A percentile compares a stretch with the other conserved stretches of the same genome.
Evolutionary conservation across 2,113 vertebrate genomes (phyloP).

Genomic region (Monarcha castaneiventris): DNA sequence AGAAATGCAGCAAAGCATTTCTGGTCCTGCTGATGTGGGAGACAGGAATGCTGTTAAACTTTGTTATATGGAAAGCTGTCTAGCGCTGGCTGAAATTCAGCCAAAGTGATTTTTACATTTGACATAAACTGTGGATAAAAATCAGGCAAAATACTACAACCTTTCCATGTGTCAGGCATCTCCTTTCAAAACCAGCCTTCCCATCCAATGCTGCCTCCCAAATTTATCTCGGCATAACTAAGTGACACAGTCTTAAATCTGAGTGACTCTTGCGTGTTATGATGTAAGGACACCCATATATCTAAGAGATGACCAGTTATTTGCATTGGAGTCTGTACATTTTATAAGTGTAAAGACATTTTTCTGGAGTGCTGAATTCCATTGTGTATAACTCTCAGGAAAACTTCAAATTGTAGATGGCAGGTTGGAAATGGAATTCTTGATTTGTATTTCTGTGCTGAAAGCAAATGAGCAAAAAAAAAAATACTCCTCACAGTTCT

Average conservation of each 20-base stretch:
- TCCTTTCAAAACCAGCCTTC: not conserved
- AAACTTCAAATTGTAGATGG: not conserved
- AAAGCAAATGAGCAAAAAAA: not conserved
- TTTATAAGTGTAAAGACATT: not conserved
- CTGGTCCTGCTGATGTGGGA: not conserved
- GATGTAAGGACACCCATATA: not conserved
- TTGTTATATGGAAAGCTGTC: not conserved
- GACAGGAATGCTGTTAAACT: not conserved
- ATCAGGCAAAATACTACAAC: not conserved
- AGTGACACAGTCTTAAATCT: not conserved
- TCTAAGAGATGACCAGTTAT: not conserved
- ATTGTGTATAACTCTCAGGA: not conserved
- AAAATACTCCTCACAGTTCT: not conserved
- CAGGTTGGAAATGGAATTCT: not conserved
- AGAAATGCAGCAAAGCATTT: not conserved
- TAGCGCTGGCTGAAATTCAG: not conserved
- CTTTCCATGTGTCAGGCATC: not conserved
- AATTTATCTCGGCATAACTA: not conserved
- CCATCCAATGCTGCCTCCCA: not conserved
- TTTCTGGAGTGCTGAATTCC: not conserved
- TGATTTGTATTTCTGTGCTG: not conserved
- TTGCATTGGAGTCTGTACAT: not conserved
- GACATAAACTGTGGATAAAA: not conserved
- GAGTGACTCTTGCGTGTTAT: rapidly evolving
- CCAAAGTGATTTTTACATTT: not conserved